Conservation (phyloP, 2,888 invertebrate species). For the Hyalella azteca region DNA sequence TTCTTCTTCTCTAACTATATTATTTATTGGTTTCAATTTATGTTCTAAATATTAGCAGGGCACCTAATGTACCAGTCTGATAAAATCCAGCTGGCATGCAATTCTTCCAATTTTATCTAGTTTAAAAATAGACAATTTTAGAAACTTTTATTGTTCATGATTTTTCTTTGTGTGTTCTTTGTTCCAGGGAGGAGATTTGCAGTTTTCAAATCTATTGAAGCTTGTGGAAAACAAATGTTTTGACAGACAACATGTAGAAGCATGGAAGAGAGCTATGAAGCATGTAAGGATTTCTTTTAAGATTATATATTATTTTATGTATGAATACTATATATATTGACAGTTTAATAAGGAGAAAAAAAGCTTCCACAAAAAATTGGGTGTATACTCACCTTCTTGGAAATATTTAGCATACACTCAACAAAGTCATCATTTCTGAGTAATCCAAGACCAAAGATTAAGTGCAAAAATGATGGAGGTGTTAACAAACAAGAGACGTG, state of each 20-base stretch:
- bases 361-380: not conserved
- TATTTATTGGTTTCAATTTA: not conserved
- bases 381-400: not conserved
- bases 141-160: not conserved
- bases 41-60: not conserved
- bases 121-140: not conserved
- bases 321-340: not conserved
- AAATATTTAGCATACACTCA: not conserved
- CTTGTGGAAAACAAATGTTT: constrained; percentile 39
- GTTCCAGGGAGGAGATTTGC: constrained; percentile 48
- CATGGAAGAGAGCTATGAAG: constrained; percentile 7
- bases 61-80: not conserved
- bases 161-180: not conserved
- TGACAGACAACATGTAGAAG: not conserved
- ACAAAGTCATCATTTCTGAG: not conserved
- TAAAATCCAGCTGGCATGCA: not conserved
- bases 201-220: constrained; percentile 43
- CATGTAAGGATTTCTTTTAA: not conserved
- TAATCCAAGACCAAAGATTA: no score
- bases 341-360: not conserved
- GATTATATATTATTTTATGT: not conserved
- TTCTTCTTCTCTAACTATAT: not conserved
- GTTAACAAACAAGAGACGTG: no score
- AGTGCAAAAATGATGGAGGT: no score
- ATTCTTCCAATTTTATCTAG: not conserved